A percentile compares a stretch with the other conserved stretches of the same genome.
phyloP scores from a whole-genome alignment of 2,888 invertebrate genomes.

The Ophioninae sp. region DNA sequence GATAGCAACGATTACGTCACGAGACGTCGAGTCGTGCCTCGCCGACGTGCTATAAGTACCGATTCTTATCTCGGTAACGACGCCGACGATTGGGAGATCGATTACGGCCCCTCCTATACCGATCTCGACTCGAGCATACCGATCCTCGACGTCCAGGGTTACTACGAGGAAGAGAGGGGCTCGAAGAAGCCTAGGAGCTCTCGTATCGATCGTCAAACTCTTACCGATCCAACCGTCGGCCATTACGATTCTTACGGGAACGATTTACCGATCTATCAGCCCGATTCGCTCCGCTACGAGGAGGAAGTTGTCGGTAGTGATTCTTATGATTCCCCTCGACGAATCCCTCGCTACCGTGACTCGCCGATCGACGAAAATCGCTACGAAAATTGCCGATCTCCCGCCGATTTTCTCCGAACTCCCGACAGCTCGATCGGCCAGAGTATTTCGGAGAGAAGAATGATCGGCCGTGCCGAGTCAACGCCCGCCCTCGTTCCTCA shows the following conservation, averaged over 20 bases:
- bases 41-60: slow-evolving; percentile 73
- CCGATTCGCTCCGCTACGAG: slow-evolving; percentile 49
- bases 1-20: slow-evolving; percentile 43
- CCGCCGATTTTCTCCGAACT: slow-evolving; percentile 57
- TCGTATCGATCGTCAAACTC: slow-evolving; percentile 14
- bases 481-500: slow-evolving; percentile 75
- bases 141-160: slow-evolving; percentile 61
- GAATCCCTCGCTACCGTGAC: slow-evolving; percentile 50
- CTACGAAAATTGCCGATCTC: slow-evolving; percentile 48
- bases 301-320: slow-evolving; percentile 17
- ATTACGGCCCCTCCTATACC: slow-evolving; percentile 69
- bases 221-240: neutral
- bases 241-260: slow-evolving; percentile 15
- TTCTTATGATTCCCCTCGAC: slow-evolving; percentile 34
- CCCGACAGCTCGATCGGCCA: slow-evolving; percentile 65
- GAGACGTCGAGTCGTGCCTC: slow-evolving; percentile 58
- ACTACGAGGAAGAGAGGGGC: slow-evolving; percentile 50
- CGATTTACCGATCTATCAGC: slow-evolving; percentile 36
- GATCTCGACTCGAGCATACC: slow-evolving; percentile 65
- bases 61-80: slow-evolving; percentile 74
- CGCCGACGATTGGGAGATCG: slow-evolving; percentile 59
- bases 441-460: slow-evolving; percentile 69
- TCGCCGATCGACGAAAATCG: neutral
- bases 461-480: slow-evolving; percentile 75
- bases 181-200: slow-evolving; percentile 60